Base-by-base conservation (phyloP, 2,113 vertebrate genomes). In the Chrysemys picta region DNA sequence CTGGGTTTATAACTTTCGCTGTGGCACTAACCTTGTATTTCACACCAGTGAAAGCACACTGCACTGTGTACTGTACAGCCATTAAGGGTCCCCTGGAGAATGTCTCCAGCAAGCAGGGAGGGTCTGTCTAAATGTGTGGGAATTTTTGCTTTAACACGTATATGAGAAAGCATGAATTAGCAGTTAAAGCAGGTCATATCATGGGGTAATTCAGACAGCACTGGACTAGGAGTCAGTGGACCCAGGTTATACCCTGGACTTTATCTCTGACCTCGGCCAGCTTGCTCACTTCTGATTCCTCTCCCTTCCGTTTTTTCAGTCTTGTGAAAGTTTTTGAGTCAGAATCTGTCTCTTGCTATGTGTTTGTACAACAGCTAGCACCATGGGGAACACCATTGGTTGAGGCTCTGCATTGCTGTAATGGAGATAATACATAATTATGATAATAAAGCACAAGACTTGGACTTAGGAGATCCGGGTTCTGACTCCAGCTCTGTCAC, bases 31-130 rank as follows among this genome's bases (percentile, higher is more conserved):
- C 27, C 87, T 84, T 87, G 90, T 82, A 80, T 96, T 96, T 96
- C 82, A 94, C 91, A 82, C 85, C 80, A 52, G 62, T 91, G 91
- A 96, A 80, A 84, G 72, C n/a, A 29, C 0, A 0, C 56, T 88
- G 62, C 72, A 59, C 42, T 52, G 10, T 56, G 52, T 82, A 65
- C 56, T 53, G 91, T 93, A 87, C 42, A 59, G 53, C 29, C 84
- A 50, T 75, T 82, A 56, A 94, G 84, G 17, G 13, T 80, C 29
- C 93, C 90, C 87, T 50, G 38, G 95, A 95, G 95, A 90, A 88
- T 12, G 38, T 21, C 31, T 0, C 2, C n/a, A 90, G 85, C 42
- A 78, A 94, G 47, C 89, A 56, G 89, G 69, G 45, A 94, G 84
- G 90, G 52, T 6, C 0, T 1, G 17, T 85, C 10, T 72, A 82